Evolutionary conservation across 2,888 invertebrate species (phyloP).

Genomic region (Stenchaetothrips biformis): DNA sequence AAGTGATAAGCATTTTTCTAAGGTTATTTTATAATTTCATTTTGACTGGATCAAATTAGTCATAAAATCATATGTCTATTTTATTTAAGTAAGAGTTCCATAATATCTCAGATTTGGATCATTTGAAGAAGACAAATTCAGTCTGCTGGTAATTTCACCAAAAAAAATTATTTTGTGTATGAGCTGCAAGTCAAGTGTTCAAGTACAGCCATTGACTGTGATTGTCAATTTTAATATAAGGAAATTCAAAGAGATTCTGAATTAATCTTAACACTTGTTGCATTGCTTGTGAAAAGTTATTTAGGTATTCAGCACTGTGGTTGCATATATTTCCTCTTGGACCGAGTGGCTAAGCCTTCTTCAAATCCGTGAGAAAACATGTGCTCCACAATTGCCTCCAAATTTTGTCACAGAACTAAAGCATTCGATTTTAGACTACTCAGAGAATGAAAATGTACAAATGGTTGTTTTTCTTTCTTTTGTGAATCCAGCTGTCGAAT

Average conservation of each 20-base stretch:
- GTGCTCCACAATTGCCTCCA: neutral
- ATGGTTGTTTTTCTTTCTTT: neutral
- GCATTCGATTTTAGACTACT: conserved; percentile 17
- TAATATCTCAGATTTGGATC: neutral
- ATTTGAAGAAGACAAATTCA: neutral
- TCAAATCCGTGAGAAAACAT: neutral
- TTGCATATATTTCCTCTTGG: too few species aligned
- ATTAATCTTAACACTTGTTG: neutral
- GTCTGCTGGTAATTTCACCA: neutral
- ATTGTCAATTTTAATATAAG: neutral
- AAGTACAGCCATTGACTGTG: neutral
- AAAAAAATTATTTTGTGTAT: conserved; percentile 2
- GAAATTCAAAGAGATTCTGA: neutral
- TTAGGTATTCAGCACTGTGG: neutral
- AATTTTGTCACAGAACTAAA: neutral
- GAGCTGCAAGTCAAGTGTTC: neutral
- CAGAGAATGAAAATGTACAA: neutral
- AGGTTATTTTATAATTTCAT: neutral
- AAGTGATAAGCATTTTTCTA: conserved; percentile 18
- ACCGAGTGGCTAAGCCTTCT: neutral
- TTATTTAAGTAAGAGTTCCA: neutral
- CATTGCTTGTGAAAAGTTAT: neutral
- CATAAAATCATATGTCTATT: conserved; percentile 16
- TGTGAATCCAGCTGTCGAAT: conserved; percentile 18
- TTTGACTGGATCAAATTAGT: conserved; percentile 21